Percentiles rank a stretch among this genome's conserved stretches.
These are phyloP conservation scores for Drosophila ohnishii DNA, from an alignment of 1,140 invertebrate species.

Conservation along the genomic window DNA sequence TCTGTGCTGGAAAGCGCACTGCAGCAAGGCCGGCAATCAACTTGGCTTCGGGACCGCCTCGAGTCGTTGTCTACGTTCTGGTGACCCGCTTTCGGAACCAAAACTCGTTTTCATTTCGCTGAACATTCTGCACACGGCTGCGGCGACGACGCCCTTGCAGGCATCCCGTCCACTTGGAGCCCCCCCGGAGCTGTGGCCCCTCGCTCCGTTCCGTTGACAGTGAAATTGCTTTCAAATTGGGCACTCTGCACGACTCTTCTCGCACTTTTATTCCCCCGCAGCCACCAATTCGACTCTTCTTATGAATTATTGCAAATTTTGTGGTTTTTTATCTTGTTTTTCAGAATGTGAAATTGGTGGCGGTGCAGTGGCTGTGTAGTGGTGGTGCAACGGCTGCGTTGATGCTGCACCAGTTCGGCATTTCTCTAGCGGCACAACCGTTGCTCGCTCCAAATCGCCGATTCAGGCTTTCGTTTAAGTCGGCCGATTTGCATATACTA, in stretches of 20 bases:
- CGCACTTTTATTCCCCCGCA: slow-evolving; percentile 13
- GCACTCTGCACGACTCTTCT: slow-evolving; percentile 53
- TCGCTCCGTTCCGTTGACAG: slow-evolving; percentile 61
- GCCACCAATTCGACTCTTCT: slow-evolving; percentile 40
- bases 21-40: slow-evolving; percentile 66
- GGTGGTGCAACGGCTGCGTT: background rate
- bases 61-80: slow-evolving; percentile 63
- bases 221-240: slow-evolving; percentile 74
- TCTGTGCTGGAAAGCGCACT: slow-evolving; percentile 52
- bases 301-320: slow-evolving; percentile 79
- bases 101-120: slow-evolving; percentile 77
- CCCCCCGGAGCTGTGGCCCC: background rate
- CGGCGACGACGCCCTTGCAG: slow-evolving; percentile 56
- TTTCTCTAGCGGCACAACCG: slow-evolving; percentile 73
- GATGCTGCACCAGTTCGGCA: slow-evolving; percentile 65
- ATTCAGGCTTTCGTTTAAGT: slow-evolving; percentile 69
- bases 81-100: slow-evolving; percentile 65
- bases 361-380: slow-evolving; percentile 1
- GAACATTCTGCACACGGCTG: slow-evolving; percentile 59
- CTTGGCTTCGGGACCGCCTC: slow-evolving; percentile 39
- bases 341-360: slow-evolving; percentile 77
- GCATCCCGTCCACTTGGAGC: slow-evolving; percentile 28
- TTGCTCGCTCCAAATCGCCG: slow-evolving; percentile 72
- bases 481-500: slow-evolving; percentile 61
- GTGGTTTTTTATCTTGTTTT: slow-evolving; percentile 73